Evolutionary conservation across 1,140 invertebrate species (phyloP).

Genomic region (Lerema accius): DNA sequence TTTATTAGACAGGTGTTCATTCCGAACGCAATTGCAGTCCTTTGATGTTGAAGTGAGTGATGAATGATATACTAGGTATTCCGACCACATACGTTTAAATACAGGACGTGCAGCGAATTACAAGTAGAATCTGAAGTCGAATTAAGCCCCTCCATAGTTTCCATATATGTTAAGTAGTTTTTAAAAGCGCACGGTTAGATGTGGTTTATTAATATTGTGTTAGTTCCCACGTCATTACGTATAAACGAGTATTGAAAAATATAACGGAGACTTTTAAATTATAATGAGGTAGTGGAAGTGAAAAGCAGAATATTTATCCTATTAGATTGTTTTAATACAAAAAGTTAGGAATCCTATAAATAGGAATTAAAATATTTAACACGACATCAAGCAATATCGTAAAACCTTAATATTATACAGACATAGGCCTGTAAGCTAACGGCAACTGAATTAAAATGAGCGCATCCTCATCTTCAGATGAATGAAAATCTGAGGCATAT

Average conservation of each 20-base stretch:
- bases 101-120: slow-evolving; percentile 22
- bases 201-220: background rate
- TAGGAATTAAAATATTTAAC: slow-evolving; percentile 6
- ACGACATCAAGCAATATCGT: background rate
- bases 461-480: too few species aligned
- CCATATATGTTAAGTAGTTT: background rate
- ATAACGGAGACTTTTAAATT: too few species aligned
- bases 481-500: too few species aligned
- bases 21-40: slow-evolving; percentile 26
- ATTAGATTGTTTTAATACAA: too few species aligned
- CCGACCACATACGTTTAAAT: slow-evolving; percentile 22
- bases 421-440: too few species aligned
- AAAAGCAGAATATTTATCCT: too few species aligned
- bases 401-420: too few species aligned
- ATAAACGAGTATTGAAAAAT: too few species aligned
- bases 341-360: too few species aligned
- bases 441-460: too few species aligned
- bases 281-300: too few species aligned
- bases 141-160: background rate
- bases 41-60: slow-evolving; percentile 25
- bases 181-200: background rate
- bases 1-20: slow-evolving; percentile 30
- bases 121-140: background rate
- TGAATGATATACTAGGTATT: slow-evolving; percentile 29
- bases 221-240: background rate